These are phyloP conservation scores for Pandemis cinnamomeana DNA, from an alignment of 2,888 invertebrate species.

Conservation along the genomic window DNA sequence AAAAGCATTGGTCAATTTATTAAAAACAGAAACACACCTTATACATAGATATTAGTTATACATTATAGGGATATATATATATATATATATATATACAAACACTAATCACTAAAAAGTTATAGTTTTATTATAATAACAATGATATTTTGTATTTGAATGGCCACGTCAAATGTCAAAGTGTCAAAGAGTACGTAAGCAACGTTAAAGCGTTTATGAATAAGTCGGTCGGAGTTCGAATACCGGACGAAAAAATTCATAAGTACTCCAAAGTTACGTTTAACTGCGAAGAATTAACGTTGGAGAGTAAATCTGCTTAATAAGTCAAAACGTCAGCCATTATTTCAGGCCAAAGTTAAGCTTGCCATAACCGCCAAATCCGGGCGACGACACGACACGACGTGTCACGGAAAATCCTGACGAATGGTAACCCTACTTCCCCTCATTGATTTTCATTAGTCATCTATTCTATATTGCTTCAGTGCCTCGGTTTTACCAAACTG, in stretches of 20 bases:
- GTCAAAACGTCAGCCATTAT: conserved; percentile 22
- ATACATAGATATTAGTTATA: no score
- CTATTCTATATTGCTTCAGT: conserved; percentile 45
- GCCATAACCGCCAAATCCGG: conserved; percentile 33
- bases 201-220: no score
- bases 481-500: conserved; percentile 29
- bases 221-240: not conserved
- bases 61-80: no score
- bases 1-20: no score
- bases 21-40: no score
- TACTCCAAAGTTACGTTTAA: not conserved
- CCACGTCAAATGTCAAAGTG: no score
- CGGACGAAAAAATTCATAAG: not conserved
- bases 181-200: no score
- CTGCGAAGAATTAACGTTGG: not conserved
- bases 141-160: no score
- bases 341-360: conserved; percentile 33
- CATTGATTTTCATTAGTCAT: conserved; percentile 57
- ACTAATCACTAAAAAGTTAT: no score
- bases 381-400: conserved; percentile 34
- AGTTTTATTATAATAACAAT: no score
- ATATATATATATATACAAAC: no score
- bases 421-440: conserved; percentile 51
- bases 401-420: conserved; percentile 37
- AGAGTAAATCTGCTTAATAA: conserved; percentile 16